Base-by-base conservation (phyloP, 2,113 vertebrate species). In the Nesospiza acunhae region DNA sequence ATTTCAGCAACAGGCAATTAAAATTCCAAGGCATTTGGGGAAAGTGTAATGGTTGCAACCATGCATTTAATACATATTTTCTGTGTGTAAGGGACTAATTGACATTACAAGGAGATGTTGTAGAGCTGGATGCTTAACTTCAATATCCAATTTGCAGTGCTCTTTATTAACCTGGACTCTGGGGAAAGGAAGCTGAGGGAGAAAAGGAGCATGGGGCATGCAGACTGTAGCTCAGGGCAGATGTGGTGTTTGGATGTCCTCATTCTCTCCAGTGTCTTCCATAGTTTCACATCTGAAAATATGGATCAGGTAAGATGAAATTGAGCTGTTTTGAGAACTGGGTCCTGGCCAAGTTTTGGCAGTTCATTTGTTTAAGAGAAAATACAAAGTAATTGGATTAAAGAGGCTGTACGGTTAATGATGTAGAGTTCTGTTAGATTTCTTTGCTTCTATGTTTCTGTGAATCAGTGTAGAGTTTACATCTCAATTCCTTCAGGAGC, bases 371-470 rank as follows among this genome's bases (percentile, higher is more conserved):
- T 96, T 92, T 82, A 72, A 85, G 79, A 81, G 66, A 82, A 94
- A 92, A 92, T 89, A 55, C 56, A n/a, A 78, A 89, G 35, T 93
- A 94, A 96, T 94, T 94, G 82, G 68, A 93, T 97, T 93, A 84
- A 85, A 77, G 55, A 72, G 30, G 8, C 59, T 78, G 64, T 59
- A 50, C 3, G 0, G 50, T 84, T 92, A 93, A 81, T 89, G 68
- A 42, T 78, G 47, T 70, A 44, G 76, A 68, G 74, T 64, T 68
- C n/a, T 80, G 76, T 84, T 92, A 60, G 55, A 72, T 84, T 83
- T 92, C n/a, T 86, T 83, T 88, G 53, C 46, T 63, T 86, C 52
- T 69, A 20, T 88, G 11, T 89, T 84, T 94, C 64, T 84, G 50
- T 86, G 73, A 92, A 90, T 67, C 68, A 22, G 24, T 66, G 30